Conservation (phyloP, 2,113 vertebrate species). For the Ancistrus triradiatus region DNA sequence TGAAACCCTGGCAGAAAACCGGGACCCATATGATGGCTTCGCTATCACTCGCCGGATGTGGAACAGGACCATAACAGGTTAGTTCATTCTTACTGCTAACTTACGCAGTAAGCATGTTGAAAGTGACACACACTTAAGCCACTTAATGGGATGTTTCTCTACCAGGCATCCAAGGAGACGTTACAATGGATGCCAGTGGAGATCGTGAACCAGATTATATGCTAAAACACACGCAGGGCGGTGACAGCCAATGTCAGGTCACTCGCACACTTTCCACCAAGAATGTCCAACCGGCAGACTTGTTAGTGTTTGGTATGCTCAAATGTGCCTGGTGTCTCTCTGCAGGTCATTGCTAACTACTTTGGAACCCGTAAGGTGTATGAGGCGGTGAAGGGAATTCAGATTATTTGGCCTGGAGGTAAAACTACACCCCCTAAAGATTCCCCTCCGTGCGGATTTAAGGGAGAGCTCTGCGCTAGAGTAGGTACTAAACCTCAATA, state of each 20-base stretch:
- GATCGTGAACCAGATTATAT: constrained; percentile 49
- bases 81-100: neutral
- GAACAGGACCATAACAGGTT: constrained; percentile 48
- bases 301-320: neutral
- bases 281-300: neutral
- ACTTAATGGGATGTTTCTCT: no score
- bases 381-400: constrained; percentile 36
- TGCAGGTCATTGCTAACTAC: constrained; percentile 48
- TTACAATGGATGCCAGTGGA: constrained; percentile 49
- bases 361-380: constrained; percentile 45
- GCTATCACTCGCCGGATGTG: constrained; percentile 43
- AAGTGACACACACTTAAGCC: no score
- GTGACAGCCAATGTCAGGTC: constrained; percentile 38
- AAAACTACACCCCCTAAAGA: constrained; percentile 40
- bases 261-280: neutral
- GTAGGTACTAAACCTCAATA: constrained; percentile 24
- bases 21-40: constrained; percentile 43
- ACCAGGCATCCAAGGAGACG: constrained; percentile 50
- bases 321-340: no score
- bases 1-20: constrained; percentile 41
- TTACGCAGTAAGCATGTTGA: neutral
- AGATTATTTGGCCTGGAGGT: constrained; percentile 44
- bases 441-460: constrained; percentile 46
- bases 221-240: constrained; percentile 42
- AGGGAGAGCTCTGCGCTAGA: constrained; percentile 35